Conservation (phyloP, 2,113 vertebrate species). For the Chaetorhynchus papuensis region DNA sequence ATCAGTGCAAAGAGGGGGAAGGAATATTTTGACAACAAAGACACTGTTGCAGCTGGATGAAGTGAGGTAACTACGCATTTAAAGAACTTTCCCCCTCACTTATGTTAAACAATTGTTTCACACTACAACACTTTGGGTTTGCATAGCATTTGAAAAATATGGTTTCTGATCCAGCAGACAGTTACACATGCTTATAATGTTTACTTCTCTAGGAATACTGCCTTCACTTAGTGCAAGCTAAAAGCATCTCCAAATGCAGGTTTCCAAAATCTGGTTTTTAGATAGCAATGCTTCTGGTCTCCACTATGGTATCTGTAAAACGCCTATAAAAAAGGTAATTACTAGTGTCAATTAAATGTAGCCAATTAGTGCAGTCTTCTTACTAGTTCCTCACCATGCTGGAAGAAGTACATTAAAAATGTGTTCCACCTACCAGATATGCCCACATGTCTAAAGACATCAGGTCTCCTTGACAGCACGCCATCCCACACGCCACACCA, state of each 20-base stretch:
- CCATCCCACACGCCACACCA: neutral
- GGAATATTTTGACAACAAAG: constrained; percentile 23
- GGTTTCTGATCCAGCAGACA: neutral
- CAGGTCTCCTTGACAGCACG: neutral
- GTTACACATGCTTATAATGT: neutral
- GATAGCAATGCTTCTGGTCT: neutral
- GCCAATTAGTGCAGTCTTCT: neutral
- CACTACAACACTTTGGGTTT: neutral
- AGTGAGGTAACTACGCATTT: neutral
- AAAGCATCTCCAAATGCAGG: neutral
- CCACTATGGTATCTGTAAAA: neutral
- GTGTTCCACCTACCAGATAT: neutral
- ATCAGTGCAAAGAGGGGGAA: neutral
- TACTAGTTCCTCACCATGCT: neutral
- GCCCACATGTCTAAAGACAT: neutral
- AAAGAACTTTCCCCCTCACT: neutral
- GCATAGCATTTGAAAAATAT: neutral
- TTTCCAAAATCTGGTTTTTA: neutral
- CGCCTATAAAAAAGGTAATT: neutral
- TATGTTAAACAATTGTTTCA: neutral
- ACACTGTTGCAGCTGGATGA: neutral
- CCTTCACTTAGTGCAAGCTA: neutral
- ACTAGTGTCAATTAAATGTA: neutral
- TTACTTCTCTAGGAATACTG: neutral
- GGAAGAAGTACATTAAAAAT: neutral